phyloP scores from a whole-genome alignment of 2,888 invertebrate genomes.

The Callyntrura sp. region DNA sequence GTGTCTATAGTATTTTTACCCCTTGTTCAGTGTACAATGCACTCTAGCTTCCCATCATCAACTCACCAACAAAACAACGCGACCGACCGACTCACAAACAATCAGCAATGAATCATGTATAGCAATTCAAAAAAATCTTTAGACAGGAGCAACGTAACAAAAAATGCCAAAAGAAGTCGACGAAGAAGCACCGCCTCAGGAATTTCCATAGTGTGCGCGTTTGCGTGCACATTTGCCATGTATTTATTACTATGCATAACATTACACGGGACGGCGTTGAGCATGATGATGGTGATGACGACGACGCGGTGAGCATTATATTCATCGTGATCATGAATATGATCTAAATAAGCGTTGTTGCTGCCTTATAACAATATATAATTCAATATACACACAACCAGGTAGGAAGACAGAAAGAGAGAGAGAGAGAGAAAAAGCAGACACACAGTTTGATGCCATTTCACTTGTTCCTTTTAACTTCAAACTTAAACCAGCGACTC shows the following conservation, averaged over 20 bases:
- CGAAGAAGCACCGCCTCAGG: constrained; percentile 75
- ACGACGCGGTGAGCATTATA: constrained; percentile 40
- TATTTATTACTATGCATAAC: constrained; percentile 30
- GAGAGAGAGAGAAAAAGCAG: constrained; percentile 6
- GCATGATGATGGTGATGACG: constrained; percentile 36
- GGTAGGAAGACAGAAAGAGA: too few species aligned
- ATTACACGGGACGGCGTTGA: background rate
- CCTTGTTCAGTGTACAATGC: constrained; percentile 59
- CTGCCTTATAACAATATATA: constrained; percentile 37
- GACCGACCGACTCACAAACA: constrained; percentile 42
- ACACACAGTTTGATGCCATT: constrained; percentile 55
- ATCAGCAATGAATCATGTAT: constrained; percentile 72
- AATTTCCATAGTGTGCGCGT: constrained; percentile 74
- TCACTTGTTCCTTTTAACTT: constrained; percentile 35
- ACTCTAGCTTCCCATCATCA: constrained; percentile 47
- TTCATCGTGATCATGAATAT: constrained; percentile 10
- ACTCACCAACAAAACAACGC: background rate
- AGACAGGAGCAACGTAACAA: constrained; percentile 54
- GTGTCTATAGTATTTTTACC: constrained; percentile 30
- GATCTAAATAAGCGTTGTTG: constrained; percentile 54
- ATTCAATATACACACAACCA: constrained; percentile 9
- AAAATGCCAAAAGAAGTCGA: constrained; percentile 54
- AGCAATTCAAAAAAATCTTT: constrained; percentile 70
- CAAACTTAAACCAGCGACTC: too few species aligned
- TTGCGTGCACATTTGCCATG: constrained; percentile 64